These are phyloP conservation scores for Schizotus pectinicornis DNA, from an alignment of 2,888 invertebrate species.

Conservation along the genomic window DNA sequence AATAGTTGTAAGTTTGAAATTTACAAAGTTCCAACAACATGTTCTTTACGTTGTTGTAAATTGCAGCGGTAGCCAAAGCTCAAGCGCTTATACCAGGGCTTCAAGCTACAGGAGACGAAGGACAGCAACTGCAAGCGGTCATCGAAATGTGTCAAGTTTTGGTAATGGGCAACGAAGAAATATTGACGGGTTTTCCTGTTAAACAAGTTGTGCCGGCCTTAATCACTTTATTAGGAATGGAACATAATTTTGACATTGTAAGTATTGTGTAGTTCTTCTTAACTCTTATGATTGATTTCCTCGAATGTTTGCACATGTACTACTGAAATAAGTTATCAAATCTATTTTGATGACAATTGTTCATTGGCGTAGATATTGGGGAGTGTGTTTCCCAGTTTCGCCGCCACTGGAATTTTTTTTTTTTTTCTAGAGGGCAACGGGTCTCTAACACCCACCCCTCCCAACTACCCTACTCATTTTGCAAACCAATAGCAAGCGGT, in stretches of 20 bases:
- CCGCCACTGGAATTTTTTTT: too few relatives aligned
- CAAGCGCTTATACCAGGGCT: conserved; percentile 91
- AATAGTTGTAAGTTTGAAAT: conserved; percentile 67
- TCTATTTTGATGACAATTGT: too few relatives aligned
- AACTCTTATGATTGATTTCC: too few relatives aligned
- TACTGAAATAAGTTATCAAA: too few relatives aligned
- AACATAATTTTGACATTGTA: conserved; percentile 98
- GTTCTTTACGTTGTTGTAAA: conserved; percentile 8
- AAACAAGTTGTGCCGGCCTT: conserved; percentile 97
- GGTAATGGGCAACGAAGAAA: conserved; percentile 99
- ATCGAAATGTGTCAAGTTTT: conserved; percentile 98
- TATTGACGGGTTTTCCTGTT: conserved; percentile 96
- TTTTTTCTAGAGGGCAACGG: too few relatives aligned
- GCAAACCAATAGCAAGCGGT: too few relatives aligned
- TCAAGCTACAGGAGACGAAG: conserved; percentile 93
- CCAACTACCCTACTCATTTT: too few relatives aligned
- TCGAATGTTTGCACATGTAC: too few relatives aligned
- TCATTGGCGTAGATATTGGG: too few relatives aligned
- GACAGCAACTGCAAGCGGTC: conserved; percentile 94
- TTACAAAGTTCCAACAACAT: background rate
- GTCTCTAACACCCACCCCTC: too few relatives aligned
- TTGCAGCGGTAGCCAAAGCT: conserved; percentile 79
- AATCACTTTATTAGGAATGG: conserved; percentile 90
- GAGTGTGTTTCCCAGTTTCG: too few relatives aligned
- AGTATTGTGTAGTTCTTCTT: conserved; percentile 47